Evolutionary conservation across 1,140 invertebrate species (phyloP), one percentile per base, ranked within the genome.

Genomic region (Hormaphis cornu): DNA sequence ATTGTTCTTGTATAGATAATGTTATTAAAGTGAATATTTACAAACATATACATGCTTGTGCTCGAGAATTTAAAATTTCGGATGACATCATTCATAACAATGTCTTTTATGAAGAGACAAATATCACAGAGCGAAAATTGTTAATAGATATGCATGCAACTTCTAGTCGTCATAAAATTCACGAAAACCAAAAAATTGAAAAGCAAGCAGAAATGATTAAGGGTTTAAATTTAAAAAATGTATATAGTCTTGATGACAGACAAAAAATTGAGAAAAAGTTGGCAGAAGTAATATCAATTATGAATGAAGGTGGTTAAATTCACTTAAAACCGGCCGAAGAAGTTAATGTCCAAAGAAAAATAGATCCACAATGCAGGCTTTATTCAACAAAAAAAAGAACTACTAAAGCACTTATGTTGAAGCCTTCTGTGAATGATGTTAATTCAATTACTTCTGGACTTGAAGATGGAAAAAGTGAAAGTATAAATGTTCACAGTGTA

Each of bases 1-100:
- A 52, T 28, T 52, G 24, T 7, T 52, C 24, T 52, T 52, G 50
- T n/a, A 52, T 28, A n/a, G 50, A 52, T 52, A 52, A 52, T 52
- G 6, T 52, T n/a, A 52, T 52, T 9, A 52, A 52, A 52, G 12
- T 12, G 14, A 52, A 30, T 52, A 52, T 52, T 4, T 52, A 7
- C 14, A 30, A n/a, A 52, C 44, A 48, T 9, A 48, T 48, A 3
- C 48, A 50, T 50, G 48, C 48, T 12, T 50, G 48, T 22, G 14
- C 48, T 14, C 14, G 48, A 0, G 48, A 50, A 9, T 24, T 50
- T 14, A 6, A 6, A 33, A 33, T 4, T 6, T 33, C 9, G 9
- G 30, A 33, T 6, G 30, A 44, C 16, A 44, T 44, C 4, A 20
- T 42, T 18, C 7, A 18, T 5, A 6, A 18, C 4, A 44, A 20